Conservation (phyloP, 1,140 invertebrate species). For the Acromyrmex heyeri region DNA sequence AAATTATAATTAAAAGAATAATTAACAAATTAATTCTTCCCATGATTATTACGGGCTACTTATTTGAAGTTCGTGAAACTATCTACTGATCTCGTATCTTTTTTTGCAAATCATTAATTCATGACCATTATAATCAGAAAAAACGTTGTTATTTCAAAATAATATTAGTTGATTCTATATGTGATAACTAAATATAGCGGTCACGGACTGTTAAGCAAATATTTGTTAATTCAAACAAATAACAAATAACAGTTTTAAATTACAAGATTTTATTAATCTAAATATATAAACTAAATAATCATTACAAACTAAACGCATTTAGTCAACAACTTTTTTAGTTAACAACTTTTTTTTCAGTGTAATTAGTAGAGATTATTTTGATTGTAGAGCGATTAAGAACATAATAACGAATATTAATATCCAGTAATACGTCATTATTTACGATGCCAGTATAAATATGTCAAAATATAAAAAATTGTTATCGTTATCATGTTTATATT, state of each 20-base stretch:
- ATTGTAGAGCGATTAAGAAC: not conserved
- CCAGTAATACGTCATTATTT: not conserved
- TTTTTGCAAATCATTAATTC: not conserved
- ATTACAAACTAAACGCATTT: too few species aligned
- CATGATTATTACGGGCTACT: not conserved
- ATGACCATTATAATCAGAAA: not conserved
- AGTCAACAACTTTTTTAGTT: too few species aligned
- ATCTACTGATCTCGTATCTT: not conserved
- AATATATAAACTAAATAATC: too few species aligned
- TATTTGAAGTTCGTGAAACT: not conserved
- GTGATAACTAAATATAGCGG: too few species aligned
- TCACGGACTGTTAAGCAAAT: too few species aligned
- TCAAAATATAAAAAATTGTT: constrained; percentile 14
- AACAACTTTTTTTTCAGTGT: too few species aligned
- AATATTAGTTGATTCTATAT: too few species aligned
- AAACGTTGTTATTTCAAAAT: too few species aligned
- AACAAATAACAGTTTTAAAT: too few species aligned
- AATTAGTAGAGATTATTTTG: not conserved
- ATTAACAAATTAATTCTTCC: not conserved
- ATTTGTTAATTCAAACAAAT: too few species aligned
- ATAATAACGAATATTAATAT: constrained; percentile 2
- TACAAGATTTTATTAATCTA: too few species aligned
- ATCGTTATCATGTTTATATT: not conserved
- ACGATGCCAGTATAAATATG: not conserved
- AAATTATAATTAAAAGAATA: too few species aligned